Conservation (phyloP, 2,888 invertebrate species). For the Xiphydria camelus region DNA sequence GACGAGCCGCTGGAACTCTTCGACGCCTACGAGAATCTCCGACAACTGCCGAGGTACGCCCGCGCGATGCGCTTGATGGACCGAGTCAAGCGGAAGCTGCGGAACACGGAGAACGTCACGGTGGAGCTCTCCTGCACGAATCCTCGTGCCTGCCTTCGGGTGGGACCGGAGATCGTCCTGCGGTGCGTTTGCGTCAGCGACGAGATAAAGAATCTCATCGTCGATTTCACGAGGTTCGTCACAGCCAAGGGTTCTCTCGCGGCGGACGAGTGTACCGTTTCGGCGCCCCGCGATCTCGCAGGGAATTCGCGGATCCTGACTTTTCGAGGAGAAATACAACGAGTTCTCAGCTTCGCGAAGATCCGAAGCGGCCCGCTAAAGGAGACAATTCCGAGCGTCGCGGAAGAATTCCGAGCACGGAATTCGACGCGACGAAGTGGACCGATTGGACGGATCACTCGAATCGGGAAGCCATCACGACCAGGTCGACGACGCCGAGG, state of each 20-base stretch:
- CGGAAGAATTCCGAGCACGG: too few species aligned
- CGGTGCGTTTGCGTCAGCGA: constrained; percentile 17
- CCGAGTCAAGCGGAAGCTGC: constrained; percentile 13
- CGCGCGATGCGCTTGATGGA: constrained; percentile 14
- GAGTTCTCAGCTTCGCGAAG: too few species aligned
- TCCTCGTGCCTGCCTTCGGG: constrained; percentile 28
- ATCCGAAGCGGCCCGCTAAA: too few species aligned
- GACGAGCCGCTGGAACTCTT: constrained; percentile 27
- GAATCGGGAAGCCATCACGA: too few species aligned
- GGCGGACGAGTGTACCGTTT: neutral
- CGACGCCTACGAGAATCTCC: constrained; percentile 26
- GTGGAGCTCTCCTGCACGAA: constrained; percentile 28
- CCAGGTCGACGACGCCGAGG: too few species aligned
- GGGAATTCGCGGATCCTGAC: too few species aligned
- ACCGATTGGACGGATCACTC: too few species aligned
- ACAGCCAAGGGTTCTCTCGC: neutral
- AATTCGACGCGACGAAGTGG: too few species aligned
- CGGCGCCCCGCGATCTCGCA: too few species aligned
- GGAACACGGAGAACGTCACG: constrained; percentile 18
- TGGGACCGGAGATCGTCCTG: constrained; percentile 22
- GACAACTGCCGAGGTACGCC: constrained; percentile 6
- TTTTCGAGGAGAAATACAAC: too few species aligned
- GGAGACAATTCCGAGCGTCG: too few species aligned
- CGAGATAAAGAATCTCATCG: constrained; percentile 13
- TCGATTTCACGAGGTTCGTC: constrained; percentile 4